These are phyloP conservation scores for Habropoda laboriosa DNA, from an alignment of 1,140 invertebrate genomes.

Conservation along the genomic window DNA sequence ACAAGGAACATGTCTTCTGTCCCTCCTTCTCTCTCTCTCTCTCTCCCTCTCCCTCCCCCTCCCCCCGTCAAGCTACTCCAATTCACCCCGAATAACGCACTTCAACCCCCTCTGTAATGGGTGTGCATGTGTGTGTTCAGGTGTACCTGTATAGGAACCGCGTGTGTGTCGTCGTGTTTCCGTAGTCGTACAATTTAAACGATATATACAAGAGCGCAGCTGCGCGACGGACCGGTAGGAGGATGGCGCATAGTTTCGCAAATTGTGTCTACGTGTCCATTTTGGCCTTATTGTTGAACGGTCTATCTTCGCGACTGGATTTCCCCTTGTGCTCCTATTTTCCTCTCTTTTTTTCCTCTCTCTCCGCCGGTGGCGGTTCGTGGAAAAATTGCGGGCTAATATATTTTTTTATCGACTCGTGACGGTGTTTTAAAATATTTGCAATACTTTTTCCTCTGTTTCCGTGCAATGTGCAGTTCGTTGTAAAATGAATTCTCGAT, in stretches of 20 bases:
- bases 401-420: conserved; percentile 57
- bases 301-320: conserved; percentile 50
- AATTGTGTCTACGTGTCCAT: conserved; percentile 58
- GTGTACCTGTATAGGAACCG: too few relatives aligned
- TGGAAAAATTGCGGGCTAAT: conserved; percentile 44
- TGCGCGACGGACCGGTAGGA: conserved; percentile 34
- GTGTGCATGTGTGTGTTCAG: not conserved
- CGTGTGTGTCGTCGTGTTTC: not conserved
- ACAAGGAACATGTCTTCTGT: conserved; percentile 66
- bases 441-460: too few relatives aligned
- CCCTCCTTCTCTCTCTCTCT: not conserved
- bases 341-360: conserved; percentile 3
- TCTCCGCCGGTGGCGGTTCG: not conserved
- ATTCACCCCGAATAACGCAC: conserved; percentile 65
- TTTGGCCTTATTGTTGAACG: conserved; percentile 57
- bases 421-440: too few relatives aligned
- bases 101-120: conserved; percentile 47
- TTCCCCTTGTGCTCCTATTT: conserved; percentile 14
- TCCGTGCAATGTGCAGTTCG: too few relatives aligned
- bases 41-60: not conserved
- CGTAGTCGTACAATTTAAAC: conserved; percentile 57
- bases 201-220: conserved; percentile 52
- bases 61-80: conserved; percentile 57
- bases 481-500: too few relatives aligned
- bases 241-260: conserved; percentile 42